Base-by-base conservation (phyloP, 2,113 vertebrate genomes). In the Lophotis ruficrista region DNA sequence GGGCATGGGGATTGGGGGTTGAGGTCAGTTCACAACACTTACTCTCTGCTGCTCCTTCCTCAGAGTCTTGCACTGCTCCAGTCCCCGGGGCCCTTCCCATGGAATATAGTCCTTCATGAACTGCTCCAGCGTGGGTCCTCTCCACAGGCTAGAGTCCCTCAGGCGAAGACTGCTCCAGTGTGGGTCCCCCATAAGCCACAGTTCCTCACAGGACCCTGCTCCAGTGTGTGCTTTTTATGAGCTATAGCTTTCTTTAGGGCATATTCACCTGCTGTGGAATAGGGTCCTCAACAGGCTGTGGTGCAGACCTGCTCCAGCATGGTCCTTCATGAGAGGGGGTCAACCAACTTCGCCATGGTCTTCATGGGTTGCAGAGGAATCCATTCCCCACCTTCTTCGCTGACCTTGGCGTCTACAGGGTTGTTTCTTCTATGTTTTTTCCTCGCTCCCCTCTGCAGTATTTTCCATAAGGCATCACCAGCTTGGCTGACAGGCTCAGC, bases 61-160 rank as follows among this genome's bases (percentile, higher is more conserved):
- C 30, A 80, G 31, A 38, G 14, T 64, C 64, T n/a, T 71, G 15
- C 31, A 14, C 19, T 70, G 7, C 14, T 81, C 7, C 45, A 61
- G 2, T 33, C 14, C 57, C 14, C 57, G n/a, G 13, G 2, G 10
- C 69, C 11, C 20, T 8, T 70, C 2, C 19, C 25, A 0, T 47
- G 12, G 24, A n/a, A 65, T 58, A 14, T 53, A 56, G 33, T 83
- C 21, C 33, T 84, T 80, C 43, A 45, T 3, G 8, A 62, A 33
- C 30, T 85, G 21, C 45, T 78, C 12, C 21, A 33, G 5, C 8
- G 0, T 79, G 16, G 8, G 53, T 80, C 27, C 5, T 75, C 9
- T 86, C 47, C 56, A 31, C 45, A 62, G 31, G 12, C 27, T 65
- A 4, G 41, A 58, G 18, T 58, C 78, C 47, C 65, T 83, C 56